phyloP scores from a whole-genome alignment of 2,888 invertebrate genomes.

The Cantharis flavilabris region DNA sequence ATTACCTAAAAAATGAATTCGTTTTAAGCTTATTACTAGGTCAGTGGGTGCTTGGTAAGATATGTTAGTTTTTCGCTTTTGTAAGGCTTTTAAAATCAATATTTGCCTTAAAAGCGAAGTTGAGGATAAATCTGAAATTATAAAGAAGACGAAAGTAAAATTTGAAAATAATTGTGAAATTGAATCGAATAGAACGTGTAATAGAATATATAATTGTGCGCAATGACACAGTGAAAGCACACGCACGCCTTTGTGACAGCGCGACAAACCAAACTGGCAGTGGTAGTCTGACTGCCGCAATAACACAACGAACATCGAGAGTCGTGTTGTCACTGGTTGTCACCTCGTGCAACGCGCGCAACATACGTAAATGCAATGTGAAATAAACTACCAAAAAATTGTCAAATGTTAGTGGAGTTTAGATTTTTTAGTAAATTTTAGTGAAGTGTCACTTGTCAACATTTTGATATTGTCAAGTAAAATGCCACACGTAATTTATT shows the following conservation, averaged over 20 bases:
- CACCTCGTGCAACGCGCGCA: slow-evolving; percentile 31
- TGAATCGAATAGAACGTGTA: neutral
- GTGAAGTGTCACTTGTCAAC: neutral
- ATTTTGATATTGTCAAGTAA: neutral
- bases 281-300: slow-evolving; percentile 38
- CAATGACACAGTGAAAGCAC: slow-evolving; percentile 40
- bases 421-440: neutral
- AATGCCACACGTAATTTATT: neutral
- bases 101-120: neutral
- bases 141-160: neutral
- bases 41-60: neutral
- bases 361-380: slow-evolving; percentile 20
- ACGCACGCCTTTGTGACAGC: slow-evolving; percentile 40
- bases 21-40: neutral
- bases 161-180: neutral
- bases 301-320: slow-evolving; percentile 29
- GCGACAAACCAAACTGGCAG: slow-evolving; percentile 36
- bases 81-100: neutral
- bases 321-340: slow-evolving; percentile 34
- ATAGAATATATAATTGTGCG: slow-evolving; percentile 24
- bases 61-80: neutral
- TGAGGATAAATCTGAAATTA: neutral
- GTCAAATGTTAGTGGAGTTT: neutral
- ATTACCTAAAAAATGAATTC: neutral
- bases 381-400: neutral